These are phyloP conservation scores for Hemichromis elongatus DNA, from an alignment of 2,113 vertebrate species.

Conservation along the genomic window DNA sequence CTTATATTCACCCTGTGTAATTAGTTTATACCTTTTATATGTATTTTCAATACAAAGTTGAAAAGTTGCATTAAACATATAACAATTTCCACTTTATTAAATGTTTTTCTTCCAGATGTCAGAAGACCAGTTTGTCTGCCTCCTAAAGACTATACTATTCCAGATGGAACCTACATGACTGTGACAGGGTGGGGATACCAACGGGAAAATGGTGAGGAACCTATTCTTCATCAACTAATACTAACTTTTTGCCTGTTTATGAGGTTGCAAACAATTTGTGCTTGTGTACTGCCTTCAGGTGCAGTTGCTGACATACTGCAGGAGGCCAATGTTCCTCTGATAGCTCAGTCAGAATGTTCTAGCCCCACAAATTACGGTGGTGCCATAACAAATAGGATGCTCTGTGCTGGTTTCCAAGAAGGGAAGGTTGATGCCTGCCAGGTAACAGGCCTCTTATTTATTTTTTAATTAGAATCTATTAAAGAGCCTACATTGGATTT, in stretches of 20 bases:
- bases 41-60: background rate
- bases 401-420: slow-evolving; percentile 80
- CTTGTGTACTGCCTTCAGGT: slow-evolving; percentile 58
- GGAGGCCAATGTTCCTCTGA: slow-evolving; percentile 74
- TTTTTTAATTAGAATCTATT: background rate
- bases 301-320: slow-evolving; percentile 77
- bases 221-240: background rate
- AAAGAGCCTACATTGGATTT: background rate
- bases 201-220: slow-evolving; percentile 56
- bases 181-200: slow-evolving; percentile 88
- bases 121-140: slow-evolving; percentile 83
- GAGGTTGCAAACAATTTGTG: background rate
- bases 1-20: background rate
- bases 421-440: slow-evolving; percentile 88
- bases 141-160: slow-evolving; percentile 71
- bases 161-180: slow-evolving; percentile 38
- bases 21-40: background rate
- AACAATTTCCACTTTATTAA: background rate
- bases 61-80: background rate
- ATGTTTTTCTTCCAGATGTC: slow-evolving; percentile 48
- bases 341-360: slow-evolving; percentile 72
- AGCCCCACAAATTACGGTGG: slow-evolving; percentile 66
- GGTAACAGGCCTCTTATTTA: slow-evolving; percentile 62
- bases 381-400: slow-evolving; percentile 77
- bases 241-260: background rate